Evolutionary conservation across 1,140 invertebrate genomes (phyloP).

Genomic region (Bactericera cockerelli): DNA sequence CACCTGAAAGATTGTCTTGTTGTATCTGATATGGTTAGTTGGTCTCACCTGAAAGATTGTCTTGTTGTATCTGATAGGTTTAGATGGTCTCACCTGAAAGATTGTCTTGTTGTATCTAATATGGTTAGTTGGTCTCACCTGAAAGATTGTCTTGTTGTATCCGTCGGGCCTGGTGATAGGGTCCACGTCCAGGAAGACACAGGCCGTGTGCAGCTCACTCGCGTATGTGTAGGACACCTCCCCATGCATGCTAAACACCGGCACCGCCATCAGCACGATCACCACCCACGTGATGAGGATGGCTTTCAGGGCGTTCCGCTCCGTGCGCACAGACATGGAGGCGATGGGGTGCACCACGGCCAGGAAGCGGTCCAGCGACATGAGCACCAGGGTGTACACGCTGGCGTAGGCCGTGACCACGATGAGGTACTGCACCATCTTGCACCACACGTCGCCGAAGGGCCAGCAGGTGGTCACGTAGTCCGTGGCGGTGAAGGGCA

Average conservation of each 20-base stretch:
- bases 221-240: conserved; percentile 46
- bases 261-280: conserved; percentile 56
- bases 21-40: no score
- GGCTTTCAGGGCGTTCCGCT: conserved; percentile 64
- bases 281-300: conserved; percentile 67
- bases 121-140: no score
- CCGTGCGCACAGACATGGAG: conserved; percentile 74
- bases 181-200: conserved; percentile 43
- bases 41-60: no score
- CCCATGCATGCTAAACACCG: conserved; percentile 63
- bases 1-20: no score
- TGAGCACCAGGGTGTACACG: conserved; percentile 85
- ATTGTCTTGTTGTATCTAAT: no score
- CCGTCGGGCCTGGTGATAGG: conserved; percentile 28
- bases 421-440: conserved; percentile 66
- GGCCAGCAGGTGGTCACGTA: conserved; percentile 79
- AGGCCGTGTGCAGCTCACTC: conserved; percentile 41
- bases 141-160: conserved; percentile 50
- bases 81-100: no score
- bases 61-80: no score
- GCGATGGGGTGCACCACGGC: conserved; percentile 87
- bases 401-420: conserved; percentile 84
- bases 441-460: conserved; percentile 81
- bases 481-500: conserved; percentile 81
- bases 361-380: conserved; percentile 87